Base-by-base conservation (phyloP, 92 coral and sea anemone genomes). In the Porites evermanni region DNA sequence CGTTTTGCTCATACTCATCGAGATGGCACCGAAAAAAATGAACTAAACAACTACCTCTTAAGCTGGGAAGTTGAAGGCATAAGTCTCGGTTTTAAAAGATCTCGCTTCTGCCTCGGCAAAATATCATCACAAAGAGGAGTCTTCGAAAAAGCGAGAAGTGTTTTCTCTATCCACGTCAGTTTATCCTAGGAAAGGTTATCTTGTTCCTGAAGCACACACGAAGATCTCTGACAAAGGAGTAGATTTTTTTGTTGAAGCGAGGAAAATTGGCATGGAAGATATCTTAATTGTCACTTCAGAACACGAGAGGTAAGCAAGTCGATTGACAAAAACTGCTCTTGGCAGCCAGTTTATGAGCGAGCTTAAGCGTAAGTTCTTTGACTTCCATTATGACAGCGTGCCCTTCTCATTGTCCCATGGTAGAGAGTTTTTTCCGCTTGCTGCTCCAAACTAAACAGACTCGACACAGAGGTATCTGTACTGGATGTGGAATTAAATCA, bases 101-200 rank as follows among this genome's bases (percentile, higher is more conserved):
- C 77, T 72, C 53, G 77, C 77, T 52, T 14, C 77, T 38, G 77
- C 77, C 17, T 72, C 77, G 77, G 23, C 23, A 72, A 72, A 52
- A 1, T 72, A 72, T 72, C 58, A 32, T 50, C 77, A 44, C 21
- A 17, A n/a, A 38, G 77, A 72, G 8, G 77, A 67, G 23, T 18
- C 71, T 9, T 18, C 71, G 24, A 67, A 3, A 9, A 26, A 67
- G 4, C 21, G 71, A 67, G 71, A 67, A 67, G 26, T 67, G 3
- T 17, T 67, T 67, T 67, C 71, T 67, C 23, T 67, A 17, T 72
- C 77, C 51, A 44, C 19, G 23, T 72, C 77, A 72, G 77, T 72
- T 38, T 72, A 38, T 51, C 59, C 77, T 12, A n/a, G 26, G 77
- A 13, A 72, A 72, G 51, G 77, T 58, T 6, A 67, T 24, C 26